These are phyloP conservation scores for Apodemus agrarius DNA, from an alignment of 2,797 vertebrate species.

Conservation along the genomic window DNA sequence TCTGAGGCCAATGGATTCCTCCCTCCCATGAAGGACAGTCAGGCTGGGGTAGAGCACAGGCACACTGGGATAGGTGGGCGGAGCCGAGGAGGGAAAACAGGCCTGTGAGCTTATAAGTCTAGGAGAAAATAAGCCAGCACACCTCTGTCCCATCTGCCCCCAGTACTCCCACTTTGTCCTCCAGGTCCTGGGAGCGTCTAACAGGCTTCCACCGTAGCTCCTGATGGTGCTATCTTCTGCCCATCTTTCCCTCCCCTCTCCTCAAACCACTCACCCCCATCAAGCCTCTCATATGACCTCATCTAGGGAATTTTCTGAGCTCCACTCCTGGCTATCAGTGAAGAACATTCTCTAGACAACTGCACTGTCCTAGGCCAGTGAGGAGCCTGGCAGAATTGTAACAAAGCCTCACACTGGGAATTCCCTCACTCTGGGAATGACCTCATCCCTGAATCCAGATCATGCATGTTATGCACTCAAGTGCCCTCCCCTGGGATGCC, in stretches of 20 bases:
- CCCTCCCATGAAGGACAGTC: not conserved
- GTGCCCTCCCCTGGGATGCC: not conserved
- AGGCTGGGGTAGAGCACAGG: not conserved
- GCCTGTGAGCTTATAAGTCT: accelerated
- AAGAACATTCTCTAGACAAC: not conserved
- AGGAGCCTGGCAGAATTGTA: not conserved
- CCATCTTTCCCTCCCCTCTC: not conserved
- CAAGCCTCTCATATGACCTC: not conserved
- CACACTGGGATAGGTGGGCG: not conserved
- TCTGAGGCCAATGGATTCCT: not conserved
- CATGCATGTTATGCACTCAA: not conserved
- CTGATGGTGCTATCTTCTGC: not conserved
- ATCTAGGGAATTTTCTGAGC: not conserved
- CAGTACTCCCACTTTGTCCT: accelerated
- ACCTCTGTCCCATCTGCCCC: not conserved
- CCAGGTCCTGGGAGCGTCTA: not conserved
- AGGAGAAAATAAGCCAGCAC: not conserved
- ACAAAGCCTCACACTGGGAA: not conserved
- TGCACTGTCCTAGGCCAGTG: no score
- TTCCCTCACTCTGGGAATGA: no score
- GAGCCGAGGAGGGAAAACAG: accelerated
- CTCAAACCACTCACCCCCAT: not conserved
- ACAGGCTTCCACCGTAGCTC: no score
- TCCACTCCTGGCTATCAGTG: not conserved
- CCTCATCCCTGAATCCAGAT: not conserved